A percentile compares a stretch with the other conserved stretches of the same genome.
These are phyloP conservation scores for Chelon auratus DNA, from an alignment of 2,797 vertebrate genomes.

Conservation along the genomic window DNA sequence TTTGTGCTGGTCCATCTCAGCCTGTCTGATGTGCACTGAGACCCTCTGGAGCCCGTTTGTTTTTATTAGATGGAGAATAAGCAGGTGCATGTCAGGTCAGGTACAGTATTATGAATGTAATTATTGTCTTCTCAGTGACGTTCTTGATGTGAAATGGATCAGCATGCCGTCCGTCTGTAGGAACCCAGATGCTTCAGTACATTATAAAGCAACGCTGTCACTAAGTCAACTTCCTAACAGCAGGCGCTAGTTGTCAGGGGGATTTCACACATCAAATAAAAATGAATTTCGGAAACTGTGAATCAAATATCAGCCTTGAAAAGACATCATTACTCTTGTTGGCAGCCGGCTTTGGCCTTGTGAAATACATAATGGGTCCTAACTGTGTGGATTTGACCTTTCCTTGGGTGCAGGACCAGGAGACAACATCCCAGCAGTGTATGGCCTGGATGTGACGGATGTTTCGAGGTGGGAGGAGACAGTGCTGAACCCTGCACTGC, in stretches of 20 bases:
- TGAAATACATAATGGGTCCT: constrained; percentile 25
- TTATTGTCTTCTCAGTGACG: background rate
- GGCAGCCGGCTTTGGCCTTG: constrained; percentile 2
- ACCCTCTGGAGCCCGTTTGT: constrained; percentile 3
- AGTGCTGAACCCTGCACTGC: constrained; percentile 91
- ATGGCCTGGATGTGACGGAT: constrained; percentile 92
- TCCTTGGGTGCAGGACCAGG: constrained; percentile 86
- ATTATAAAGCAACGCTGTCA: background rate
- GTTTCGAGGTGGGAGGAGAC: constrained; percentile 89
- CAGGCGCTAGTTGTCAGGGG: background rate
- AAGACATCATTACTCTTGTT: constrained; percentile 17
- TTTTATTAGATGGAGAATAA: background rate
- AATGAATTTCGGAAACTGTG: background rate
- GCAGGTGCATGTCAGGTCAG: background rate
- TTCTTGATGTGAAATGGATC: background rate
- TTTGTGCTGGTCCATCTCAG: constrained; percentile 30
- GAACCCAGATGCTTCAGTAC: too few species aligned
- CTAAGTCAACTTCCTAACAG: background rate
- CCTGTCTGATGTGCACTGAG: background rate
- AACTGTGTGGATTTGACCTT: constrained; percentile 17
- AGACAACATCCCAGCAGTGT: constrained; percentile 88
- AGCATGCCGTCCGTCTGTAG: background rate
- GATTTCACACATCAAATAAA: constrained; percentile 5
- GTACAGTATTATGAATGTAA: background rate
- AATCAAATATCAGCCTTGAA: constrained; percentile 4